These are phyloP conservation scores for Columba guinea DNA, from an alignment of 2,797 vertebrate species.

Conservation along the genomic window DNA sequence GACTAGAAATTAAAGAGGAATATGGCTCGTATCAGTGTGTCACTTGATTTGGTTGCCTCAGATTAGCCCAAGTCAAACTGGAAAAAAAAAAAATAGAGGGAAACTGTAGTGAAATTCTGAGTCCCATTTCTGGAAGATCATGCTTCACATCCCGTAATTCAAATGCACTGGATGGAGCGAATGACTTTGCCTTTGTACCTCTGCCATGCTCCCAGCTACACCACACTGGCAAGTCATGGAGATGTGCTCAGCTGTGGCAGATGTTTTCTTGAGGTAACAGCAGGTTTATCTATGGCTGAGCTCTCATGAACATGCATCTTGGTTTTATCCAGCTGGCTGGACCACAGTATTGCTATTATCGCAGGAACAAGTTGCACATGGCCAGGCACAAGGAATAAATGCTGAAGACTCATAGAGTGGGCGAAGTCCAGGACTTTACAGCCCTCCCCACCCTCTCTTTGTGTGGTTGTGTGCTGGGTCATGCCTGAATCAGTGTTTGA, in stretches of 20 bases:
- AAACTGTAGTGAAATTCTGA: not conserved
- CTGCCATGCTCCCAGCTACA: not conserved
- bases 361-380: not conserved
- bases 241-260: not conserved
- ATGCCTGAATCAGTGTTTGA: not conserved
- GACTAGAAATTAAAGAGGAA: slow-evolving; percentile 11
- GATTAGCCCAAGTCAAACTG: not conserved
- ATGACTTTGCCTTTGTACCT: not conserved
- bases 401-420: fast-evolving
- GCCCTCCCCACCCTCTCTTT: not conserved
- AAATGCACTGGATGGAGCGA: not conserved
- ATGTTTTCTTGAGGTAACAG: not conserved
- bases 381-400: not conserved
- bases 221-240: not conserved
- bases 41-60: not conserved
- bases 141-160: not conserved
- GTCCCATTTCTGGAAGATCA: not conserved
- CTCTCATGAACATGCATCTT: not conserved
- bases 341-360: not conserved
- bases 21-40: not conserved
- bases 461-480: no score
- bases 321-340: not conserved
- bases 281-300: not conserved
- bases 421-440: not conserved
- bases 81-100: not conserved